Base-by-base conservation (phyloP, 1,140 invertebrate species). In the Rhagoletis pomonella region DNA sequence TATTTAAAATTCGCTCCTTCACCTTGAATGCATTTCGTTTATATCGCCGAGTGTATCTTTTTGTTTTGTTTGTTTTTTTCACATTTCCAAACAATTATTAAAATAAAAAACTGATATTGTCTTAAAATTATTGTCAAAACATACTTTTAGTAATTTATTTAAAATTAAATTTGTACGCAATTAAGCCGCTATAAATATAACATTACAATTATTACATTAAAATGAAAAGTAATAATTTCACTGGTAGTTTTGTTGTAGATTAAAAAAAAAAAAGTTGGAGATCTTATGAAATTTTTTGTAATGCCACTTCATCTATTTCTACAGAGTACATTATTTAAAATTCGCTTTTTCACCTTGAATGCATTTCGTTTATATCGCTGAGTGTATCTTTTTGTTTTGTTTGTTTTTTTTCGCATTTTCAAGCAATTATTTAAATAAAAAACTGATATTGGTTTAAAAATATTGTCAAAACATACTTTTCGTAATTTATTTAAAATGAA, bases 131-230 rank as follows among this genome's bases (percentile, higher is more conserved):
- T 44, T 73, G 14, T n/a, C 67, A 17, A 67, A 39, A 10, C 12
- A 47, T 55, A 55, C 50, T 73, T 73, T 73, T 73, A 44, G 39
- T 29, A 29, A 29, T 29, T 29, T 29, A 29, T 29, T 73, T 39
- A 47, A 14, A 73, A 73, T 12, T 12, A 10, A 73, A 73, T 73
- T 47, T 73, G 4, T 44, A 73, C 39, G 42, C 67, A 73, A 73
- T 73, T 73, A 14, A 17, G 67, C 67, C 44, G 67, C 67, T 73
- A 44, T 10, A 73, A 73, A 47, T 73, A 17, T 73, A 29, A 67
- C 19, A 67, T 14, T 73, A 73, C 39, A 73, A 10, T 42, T 67
- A 67, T 69, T 73, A 73, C 44, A 10, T 73, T 44, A 73, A 73
- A 73, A 17, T 42, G 42, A 73, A 73, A 73, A 47, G n/a, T 9